phyloP scores from a whole-genome alignment of 2,888 invertebrate genomes.

The Agrenia bidenticulata region DNA sequence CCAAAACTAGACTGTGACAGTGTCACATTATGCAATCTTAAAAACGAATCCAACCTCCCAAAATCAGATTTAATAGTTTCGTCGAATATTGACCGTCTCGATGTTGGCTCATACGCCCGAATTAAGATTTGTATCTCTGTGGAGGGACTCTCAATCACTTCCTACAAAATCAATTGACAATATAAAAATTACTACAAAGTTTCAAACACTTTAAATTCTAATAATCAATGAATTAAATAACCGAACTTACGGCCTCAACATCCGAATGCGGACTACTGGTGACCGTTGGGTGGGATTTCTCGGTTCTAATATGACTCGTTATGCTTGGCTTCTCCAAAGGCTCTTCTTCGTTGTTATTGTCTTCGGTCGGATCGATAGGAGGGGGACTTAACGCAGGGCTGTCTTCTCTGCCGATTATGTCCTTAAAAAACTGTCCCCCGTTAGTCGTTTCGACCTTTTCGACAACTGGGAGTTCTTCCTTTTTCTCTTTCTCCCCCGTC shows the following conservation, averaged over 20 bases:
- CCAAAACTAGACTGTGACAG: conserved; percentile 21
- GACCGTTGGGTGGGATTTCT: neutral
- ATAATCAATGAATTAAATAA: too few relatives aligned
- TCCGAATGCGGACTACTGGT: conserved; percentile 6
- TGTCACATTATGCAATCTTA: conserved; percentile 27
- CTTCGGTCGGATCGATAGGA: too few relatives aligned
- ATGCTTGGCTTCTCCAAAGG: too few relatives aligned
- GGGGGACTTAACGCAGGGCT: too few relatives aligned
- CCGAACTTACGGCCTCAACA: neutral
- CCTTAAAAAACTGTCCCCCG: too few relatives aligned
- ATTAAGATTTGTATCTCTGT: conserved; percentile 24
- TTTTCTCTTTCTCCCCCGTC: too few relatives aligned
- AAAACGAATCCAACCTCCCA: conserved; percentile 24
- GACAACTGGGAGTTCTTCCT: too few relatives aligned
- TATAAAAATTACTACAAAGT: neutral
- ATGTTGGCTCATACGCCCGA: conserved; percentile 22
- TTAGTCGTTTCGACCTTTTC: too few relatives aligned
- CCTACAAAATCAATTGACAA: conserved; percentile 2
- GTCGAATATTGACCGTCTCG: conserved; percentile 21
- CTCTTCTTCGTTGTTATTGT: too few relatives aligned
- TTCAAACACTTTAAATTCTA: neutral
- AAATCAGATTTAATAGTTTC: conserved; percentile 21
- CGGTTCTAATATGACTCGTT: neutral
- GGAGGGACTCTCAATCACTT: neutral
- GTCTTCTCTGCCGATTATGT: too few relatives aligned